Conservation (phyloP, 2,888 invertebrate genomes). For the Drosophila antonietae region DNA sequence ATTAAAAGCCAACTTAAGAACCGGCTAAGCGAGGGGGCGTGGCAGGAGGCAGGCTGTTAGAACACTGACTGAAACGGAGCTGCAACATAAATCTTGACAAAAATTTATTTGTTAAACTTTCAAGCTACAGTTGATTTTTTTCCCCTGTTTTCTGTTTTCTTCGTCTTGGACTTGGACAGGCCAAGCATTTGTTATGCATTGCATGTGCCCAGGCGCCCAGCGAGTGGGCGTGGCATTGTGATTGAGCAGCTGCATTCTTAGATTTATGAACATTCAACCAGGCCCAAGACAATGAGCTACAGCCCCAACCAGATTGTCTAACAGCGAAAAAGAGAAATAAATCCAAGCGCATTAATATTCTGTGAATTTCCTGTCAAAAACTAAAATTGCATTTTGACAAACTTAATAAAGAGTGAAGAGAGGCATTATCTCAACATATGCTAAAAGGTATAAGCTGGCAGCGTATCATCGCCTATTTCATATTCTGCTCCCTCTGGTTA, state of each 20-base stretch:
- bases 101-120: slow-evolving; percentile 74
- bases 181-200: slow-evolving; percentile 67
- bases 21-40: slow-evolving; percentile 26
- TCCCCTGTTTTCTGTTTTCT: not conserved
- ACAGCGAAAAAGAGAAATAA: slow-evolving; percentile 7
- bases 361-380: slow-evolving; percentile 64
- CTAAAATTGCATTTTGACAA: slow-evolving; percentile 38
- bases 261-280: slow-evolving; percentile 61
- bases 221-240: slow-evolving; percentile 49
- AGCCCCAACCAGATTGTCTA: slow-evolving; percentile 9
- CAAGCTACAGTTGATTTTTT: slow-evolving; percentile 33
- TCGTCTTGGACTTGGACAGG: slow-evolving; percentile 21
- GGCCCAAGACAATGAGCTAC: slow-evolving; percentile 40
- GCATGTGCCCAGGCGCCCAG: slow-evolving; percentile 61
- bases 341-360: slow-evolving; percentile 52
- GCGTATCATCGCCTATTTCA: not conserved
- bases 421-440: not conserved
- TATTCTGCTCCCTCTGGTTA: not conserved
- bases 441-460: slow-evolving; percentile 14
- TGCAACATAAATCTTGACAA: slow-evolving; percentile 69
- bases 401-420: slow-evolving; percentile 16
- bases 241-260: slow-evolving; percentile 69
- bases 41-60: slow-evolving; percentile 13
- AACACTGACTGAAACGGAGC: slow-evolving; percentile 43
- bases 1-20: slow-evolving; percentile 63